phyloP scores from a whole-genome alignment of 2,888 invertebrate species.

The Abscondita cerata region DNA sequence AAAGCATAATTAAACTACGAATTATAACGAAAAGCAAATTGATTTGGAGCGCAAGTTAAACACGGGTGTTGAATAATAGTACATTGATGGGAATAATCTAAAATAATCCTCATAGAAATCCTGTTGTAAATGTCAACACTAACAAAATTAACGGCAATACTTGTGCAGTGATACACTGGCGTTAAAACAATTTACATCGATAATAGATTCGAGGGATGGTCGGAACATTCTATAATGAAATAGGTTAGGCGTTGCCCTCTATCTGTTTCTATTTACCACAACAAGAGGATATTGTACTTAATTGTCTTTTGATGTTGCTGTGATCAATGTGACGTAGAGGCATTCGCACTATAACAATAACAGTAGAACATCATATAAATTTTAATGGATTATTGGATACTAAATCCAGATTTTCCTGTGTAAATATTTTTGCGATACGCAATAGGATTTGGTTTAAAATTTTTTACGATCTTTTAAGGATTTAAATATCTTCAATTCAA shows the following conservation, averaged over 20 bases:
- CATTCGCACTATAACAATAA: no score
- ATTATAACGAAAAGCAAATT: background rate
- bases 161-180: constrained; percentile 30
- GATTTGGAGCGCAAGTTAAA: constrained; percentile 4
- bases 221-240: constrained; percentile 37
- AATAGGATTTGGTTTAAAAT: no score
- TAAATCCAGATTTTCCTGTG: no score
- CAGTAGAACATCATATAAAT: no score
- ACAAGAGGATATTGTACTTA: constrained; percentile 40
- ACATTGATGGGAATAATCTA: constrained; percentile 22
- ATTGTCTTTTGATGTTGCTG: constrained; percentile 16
- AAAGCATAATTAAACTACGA: background rate
- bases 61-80: constrained; percentile 2
- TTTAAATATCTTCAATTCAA: no score
- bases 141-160: constrained; percentile 33
- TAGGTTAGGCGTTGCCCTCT: constrained; percentile 35
- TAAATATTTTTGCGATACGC: no score
- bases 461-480: no score
- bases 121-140: constrained; percentile 28
- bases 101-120: constrained; percentile 28
- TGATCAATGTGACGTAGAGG: background rate
- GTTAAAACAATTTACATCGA: constrained; percentile 30
- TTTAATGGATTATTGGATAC: no score
- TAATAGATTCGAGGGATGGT: constrained; percentile 28
- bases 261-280: constrained; percentile 37